phyloP scores from a whole-genome alignment of 1,140 invertebrate species.

The Frieseomelitta varia region DNA sequence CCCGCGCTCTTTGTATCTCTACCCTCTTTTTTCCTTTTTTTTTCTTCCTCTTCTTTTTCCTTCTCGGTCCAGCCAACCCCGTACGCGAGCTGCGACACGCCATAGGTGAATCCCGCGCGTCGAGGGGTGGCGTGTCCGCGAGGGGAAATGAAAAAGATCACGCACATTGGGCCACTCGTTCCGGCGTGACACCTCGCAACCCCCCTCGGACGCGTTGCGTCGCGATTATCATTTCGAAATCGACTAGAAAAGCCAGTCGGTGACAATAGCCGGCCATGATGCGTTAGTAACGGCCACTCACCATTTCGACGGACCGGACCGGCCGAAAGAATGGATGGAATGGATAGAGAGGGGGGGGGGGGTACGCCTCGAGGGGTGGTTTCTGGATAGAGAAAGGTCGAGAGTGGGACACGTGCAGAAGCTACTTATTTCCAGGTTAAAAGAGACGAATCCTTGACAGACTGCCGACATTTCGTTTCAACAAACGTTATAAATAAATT shows the following conservation, averaged over 20 bases:
- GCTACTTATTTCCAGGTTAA: no score
- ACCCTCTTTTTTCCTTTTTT: not conserved
- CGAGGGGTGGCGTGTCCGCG: constrained; percentile 25
- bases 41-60: not conserved
- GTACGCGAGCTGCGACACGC: constrained; percentile 9
- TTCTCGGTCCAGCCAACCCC: not conserved
- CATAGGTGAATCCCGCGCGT: constrained; percentile 65
- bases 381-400: not conserved
- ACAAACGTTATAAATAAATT: no score
- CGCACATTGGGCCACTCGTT: constrained; percentile 73
- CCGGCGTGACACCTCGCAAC: constrained; percentile 76
- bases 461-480: no score
- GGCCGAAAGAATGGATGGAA: constrained; percentile 59
- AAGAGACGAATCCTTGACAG: no score
- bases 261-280: constrained; percentile 76
- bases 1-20: constrained; percentile 47
- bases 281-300: constrained; percentile 78
- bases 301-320: constrained; percentile 37
- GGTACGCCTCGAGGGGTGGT: not conserved
- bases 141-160: constrained; percentile 42
- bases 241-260: constrained; percentile 75
- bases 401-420: not conserved
- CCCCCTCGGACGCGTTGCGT: constrained; percentile 59
- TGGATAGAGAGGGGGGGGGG: constrained; percentile 22
- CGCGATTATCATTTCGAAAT: constrained; percentile 77